Evolutionary conservation across 2,113 vertebrate genomes (phyloP).

Genomic region (Ploceus nigricollis): DNA sequence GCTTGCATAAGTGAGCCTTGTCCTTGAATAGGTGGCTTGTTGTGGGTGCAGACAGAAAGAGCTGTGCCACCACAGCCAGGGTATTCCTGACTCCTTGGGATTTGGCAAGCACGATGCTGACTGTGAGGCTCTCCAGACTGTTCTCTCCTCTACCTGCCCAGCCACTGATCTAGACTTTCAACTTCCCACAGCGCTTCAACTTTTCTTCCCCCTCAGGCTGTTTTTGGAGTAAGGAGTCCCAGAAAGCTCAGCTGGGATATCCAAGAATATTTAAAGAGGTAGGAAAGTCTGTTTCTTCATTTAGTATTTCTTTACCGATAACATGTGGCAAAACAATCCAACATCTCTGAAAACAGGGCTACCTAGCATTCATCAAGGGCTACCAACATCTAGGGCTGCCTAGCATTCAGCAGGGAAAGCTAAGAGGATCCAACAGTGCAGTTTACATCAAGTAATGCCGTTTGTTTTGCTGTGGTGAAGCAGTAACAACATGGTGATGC

Average conservation of each 20-base stretch:
- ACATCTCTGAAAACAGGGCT: background rate
- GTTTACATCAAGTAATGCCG: background rate
- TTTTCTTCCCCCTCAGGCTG: background rate
- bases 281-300: background rate
- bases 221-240: background rate
- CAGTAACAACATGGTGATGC: slow-evolving; percentile 3
- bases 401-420: background rate
- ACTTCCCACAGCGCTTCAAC: fast-evolving
- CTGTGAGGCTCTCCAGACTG: fast-evolving
- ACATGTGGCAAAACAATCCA: background rate
- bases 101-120: background rate
- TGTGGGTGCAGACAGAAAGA: background rate
- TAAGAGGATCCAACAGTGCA: background rate
- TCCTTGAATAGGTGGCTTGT: fast-evolving
- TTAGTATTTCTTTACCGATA: background rate
- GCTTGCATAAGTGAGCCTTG: background rate
- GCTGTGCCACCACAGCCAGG: background rate
- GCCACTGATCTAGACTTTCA: background rate
- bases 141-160: background rate
- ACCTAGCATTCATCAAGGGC: background rate
- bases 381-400: background rate
- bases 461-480: slow-evolving; percentile 9
- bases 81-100: background rate
- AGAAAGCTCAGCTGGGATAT: background rate
- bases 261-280: background rate